Evolutionary conservation across 2,797 vertebrate genomes (phyloP).

Genomic region (Cheirogaleus major): DNA sequence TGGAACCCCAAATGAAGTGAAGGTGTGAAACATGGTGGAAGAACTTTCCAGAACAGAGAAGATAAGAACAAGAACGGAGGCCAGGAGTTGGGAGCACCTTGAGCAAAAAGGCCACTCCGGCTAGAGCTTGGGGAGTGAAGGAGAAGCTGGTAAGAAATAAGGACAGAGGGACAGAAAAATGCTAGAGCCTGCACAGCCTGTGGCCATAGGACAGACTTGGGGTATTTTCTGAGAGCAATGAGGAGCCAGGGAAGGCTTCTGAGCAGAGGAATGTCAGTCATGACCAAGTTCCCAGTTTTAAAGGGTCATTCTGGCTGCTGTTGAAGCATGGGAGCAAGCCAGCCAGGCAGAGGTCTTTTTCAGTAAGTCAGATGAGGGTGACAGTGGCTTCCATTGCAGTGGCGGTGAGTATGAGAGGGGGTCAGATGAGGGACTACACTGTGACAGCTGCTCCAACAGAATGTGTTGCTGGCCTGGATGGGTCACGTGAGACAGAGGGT

Average conservation of each 20-base stretch:
- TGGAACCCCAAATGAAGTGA: not conserved
- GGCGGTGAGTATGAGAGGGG: accelerated
- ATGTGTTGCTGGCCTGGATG: not conserved
- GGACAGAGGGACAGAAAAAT: not conserved
- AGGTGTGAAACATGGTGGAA: not conserved
- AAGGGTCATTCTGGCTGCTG: not conserved
- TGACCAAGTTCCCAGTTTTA: not conserved
- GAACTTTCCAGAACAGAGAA: not conserved
- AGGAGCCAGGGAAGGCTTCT: not conserved
- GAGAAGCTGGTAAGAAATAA: not conserved
- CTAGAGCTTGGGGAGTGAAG: not conserved
- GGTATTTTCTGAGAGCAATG: not conserved
- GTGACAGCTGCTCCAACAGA: not conserved
- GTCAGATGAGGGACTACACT: not conserved
- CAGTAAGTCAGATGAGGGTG: not conserved
- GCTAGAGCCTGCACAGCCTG: not conserved
- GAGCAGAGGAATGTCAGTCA: not conserved
- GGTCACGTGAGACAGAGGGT: not conserved
- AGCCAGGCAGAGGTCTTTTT: not conserved
- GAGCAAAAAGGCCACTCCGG: not conserved
- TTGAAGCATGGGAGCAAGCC: not conserved
- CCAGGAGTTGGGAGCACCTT: not conserved
- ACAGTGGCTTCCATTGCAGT: not conserved
- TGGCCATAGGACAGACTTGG: not conserved
- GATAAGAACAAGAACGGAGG: not conserved